A percentile compares a stretch with the other conserved stretches of the same genome.
phyloP scores from a whole-genome alignment of 2,888 invertebrate genomes.

The Liodrosophila aerea region DNA sequence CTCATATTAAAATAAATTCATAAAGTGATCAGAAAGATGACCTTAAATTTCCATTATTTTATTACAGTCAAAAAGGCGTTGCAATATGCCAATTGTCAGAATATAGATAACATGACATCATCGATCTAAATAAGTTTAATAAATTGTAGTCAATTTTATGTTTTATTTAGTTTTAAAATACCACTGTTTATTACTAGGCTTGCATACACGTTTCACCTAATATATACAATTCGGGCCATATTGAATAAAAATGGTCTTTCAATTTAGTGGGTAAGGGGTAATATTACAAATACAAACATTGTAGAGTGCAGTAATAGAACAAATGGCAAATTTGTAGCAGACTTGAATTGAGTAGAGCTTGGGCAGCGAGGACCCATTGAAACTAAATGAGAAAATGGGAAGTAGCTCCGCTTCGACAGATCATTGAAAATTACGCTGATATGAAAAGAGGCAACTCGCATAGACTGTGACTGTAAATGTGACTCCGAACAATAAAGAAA shows the following conservation, averaged over 20 bases:
- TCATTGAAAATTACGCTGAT: conserved; percentile 42
- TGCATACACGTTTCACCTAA: too few relatives aligned
- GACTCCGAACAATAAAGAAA: conserved; percentile 22
- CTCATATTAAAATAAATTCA: conserved; percentile 31
- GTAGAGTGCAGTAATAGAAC: conserved; percentile 14
- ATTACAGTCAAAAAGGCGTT: background rate
- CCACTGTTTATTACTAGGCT: too few relatives aligned
- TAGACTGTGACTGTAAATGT: conserved; percentile 12
- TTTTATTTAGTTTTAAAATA: too few relatives aligned
- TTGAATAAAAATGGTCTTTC: too few relatives aligned
- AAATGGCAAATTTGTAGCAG: conserved; percentile 30
- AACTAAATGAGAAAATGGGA: background rate
- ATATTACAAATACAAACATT: too few relatives aligned
- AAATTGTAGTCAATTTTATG: too few relatives aligned
- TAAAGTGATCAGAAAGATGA: background rate
- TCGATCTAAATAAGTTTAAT: too few relatives aligned
- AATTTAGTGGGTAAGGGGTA: conserved; percentile 8
- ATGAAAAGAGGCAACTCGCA: conserved; percentile 27
- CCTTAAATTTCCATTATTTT: too few relatives aligned
- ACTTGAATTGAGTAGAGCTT: conserved; percentile 10
- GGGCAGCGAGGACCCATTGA: too few relatives aligned
- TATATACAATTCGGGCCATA: background rate
- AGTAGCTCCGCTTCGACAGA: conserved; percentile 20
- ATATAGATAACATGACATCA: too few relatives aligned
- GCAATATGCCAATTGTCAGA: too few relatives aligned